These are phyloP conservation scores for Barypeithes pellucidus DNA, from an alignment of 2,888 invertebrate species.

Conservation along the genomic window DNA sequence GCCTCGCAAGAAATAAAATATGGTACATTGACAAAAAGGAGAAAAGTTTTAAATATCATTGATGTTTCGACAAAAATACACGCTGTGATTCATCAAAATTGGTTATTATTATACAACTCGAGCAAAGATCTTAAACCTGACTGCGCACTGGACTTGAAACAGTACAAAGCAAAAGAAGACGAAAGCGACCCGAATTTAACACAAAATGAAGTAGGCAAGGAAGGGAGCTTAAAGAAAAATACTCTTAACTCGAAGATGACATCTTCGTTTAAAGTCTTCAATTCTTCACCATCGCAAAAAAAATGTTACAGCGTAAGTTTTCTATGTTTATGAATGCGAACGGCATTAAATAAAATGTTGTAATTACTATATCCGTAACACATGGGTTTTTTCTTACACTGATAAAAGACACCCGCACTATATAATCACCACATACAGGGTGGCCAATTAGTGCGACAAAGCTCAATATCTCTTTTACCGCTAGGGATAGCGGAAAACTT, in stretches of 20 bases:
- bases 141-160: constrained; percentile 57
- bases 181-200: constrained; percentile 43
- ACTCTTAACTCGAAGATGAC: constrained; percentile 40
- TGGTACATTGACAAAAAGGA: constrained; percentile 59
- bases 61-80: constrained; percentile 59
- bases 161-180: constrained; percentile 57
- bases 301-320: constrained; percentile 56
- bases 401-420: no score
- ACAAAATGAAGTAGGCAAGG: constrained; percentile 8
- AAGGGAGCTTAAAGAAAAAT: constrained; percentile 21
- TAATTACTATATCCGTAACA: no score
- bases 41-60: constrained; percentile 59
- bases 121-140: constrained; percentile 61
- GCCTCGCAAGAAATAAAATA: constrained; percentile 57
- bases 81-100: constrained; percentile 59
- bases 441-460: no score
- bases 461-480: no score
- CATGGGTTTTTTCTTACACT: no score
- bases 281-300: constrained; percentile 36
- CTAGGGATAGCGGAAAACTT: no score
- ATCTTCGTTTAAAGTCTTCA: constrained; percentile 50
- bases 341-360: no score
- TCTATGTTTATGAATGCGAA: no score
- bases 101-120: constrained; percentile 60
- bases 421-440: no score